Conservation (phyloP, 2,113 vertebrate species). For the Gambusia holbrooki region DNA sequence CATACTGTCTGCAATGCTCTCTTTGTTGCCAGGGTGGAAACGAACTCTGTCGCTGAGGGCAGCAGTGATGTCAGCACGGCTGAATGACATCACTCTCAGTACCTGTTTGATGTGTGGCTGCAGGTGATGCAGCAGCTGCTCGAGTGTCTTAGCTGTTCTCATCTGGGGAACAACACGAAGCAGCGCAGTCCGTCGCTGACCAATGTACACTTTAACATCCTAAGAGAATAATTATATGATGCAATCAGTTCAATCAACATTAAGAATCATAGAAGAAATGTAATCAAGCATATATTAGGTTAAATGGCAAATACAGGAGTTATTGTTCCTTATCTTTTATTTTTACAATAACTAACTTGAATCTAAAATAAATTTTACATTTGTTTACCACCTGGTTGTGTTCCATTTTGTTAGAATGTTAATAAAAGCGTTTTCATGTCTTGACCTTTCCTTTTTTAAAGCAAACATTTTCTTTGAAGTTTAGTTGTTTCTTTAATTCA, state of each 20-base stretch:
- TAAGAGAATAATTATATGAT: slow-evolving; percentile 49
- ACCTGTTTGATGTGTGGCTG: slow-evolving; percentile 80
- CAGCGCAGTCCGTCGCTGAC: slow-evolving; percentile 86
- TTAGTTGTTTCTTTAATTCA: too few species aligned
- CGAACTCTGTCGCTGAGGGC: slow-evolving; percentile 88
- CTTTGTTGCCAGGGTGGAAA: slow-evolving; percentile 76
- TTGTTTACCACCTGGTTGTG: neutral
- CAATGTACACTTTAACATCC: slow-evolving; percentile 84
- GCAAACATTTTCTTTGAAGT: too few species aligned
- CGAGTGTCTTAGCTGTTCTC: slow-evolving; percentile 64
- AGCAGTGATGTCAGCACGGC: slow-evolving; percentile 81
- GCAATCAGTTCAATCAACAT: neutral
- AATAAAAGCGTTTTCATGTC: neutral
- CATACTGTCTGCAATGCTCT: slow-evolving; percentile 84
- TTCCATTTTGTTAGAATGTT: neutral
- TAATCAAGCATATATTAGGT: neutral
- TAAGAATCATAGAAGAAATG: neutral
- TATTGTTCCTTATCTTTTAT: neutral
- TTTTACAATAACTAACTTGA: neutral
- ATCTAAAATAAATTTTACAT: neutral
- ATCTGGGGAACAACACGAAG: slow-evolving; percentile 59
- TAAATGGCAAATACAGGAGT: neutral
- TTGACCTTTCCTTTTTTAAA: neutral
- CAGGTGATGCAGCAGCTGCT: slow-evolving; percentile 74
- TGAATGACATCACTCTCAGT: slow-evolving; percentile 89